A percentile compares a stretch with the other conserved stretches of the same genome.
phyloP scores from a whole-genome alignment of 2,888 invertebrate species.

The Cantharis rufa region DNA sequence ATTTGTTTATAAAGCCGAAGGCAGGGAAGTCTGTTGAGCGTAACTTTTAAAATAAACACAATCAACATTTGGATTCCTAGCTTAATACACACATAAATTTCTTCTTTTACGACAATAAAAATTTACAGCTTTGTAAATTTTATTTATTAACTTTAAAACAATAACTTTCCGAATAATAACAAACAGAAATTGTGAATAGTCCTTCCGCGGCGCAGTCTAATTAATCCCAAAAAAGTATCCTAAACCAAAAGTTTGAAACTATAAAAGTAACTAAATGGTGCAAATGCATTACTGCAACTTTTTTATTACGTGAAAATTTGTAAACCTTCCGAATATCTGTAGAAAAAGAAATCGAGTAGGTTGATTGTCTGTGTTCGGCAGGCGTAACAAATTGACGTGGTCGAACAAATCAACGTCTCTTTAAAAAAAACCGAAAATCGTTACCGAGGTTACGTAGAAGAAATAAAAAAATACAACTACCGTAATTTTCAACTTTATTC shows the following conservation, averaged over 20 bases:
- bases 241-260: neutral
- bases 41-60: slow-evolving; percentile 27
- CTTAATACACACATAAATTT: slow-evolving; percentile 19
- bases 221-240: neutral
- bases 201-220: neutral
- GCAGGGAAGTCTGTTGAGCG: slow-evolving; percentile 12
- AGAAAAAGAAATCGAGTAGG: neutral
- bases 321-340: neutral
- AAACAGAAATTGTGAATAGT: neutral
- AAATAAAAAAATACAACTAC: neutral
- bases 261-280: neutral
- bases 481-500: neutral
- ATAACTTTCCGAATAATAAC: neutral
- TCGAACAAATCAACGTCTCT: slow-evolving; percentile 21
- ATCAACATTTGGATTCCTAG: slow-evolving; percentile 17
- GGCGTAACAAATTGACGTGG: slow-evolving; percentile 17
- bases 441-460: neutral
- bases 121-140: slow-evolving; percentile 15
- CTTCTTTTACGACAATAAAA: slow-evolving; percentile 19
- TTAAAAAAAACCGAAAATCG: slow-evolving; percentile 10
- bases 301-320: neutral
- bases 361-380: slow-evolving; percentile 4
- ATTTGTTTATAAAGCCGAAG: slow-evolving; percentile 17
- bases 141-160: neutral
- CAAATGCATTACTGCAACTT: neutral